Evolutionary conservation across 2,113 vertebrate genomes (phyloP).

Genomic region (Dunckerocampus dactyliophorus): DNA sequence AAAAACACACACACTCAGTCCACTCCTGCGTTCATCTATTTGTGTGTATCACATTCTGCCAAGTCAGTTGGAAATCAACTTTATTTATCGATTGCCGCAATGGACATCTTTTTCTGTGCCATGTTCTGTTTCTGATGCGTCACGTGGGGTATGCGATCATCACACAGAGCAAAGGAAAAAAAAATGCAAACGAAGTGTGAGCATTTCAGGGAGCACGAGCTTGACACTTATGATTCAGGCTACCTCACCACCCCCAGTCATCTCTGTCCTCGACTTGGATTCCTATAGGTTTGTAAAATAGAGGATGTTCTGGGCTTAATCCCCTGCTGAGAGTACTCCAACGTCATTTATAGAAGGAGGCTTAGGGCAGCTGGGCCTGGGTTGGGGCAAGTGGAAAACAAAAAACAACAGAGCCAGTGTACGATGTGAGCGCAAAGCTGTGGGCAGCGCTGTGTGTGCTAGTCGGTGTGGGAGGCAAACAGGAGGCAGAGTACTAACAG

Average conservation of each 20-base stretch:
- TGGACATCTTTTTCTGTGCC: constrained; percentile 12
- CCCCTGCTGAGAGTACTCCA: constrained; percentile 51
- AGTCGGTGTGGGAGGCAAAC: constrained; percentile 47
- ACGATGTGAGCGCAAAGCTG: constrained; percentile 35
- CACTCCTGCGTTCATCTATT: constrained; percentile 9
- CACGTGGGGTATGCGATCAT: constrained; percentile 26
- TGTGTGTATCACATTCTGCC: constrained; percentile 9
- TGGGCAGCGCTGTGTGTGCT: constrained; percentile 50
- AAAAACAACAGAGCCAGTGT: constrained; percentile 53
- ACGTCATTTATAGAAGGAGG: constrained; percentile 56
- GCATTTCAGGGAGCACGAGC: too few relatives aligned
- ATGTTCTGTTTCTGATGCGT: constrained; percentile 34
- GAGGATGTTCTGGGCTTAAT: constrained; percentile 61
- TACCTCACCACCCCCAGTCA: constrained; percentile 3
- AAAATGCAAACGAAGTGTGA: constrained; percentile 3
- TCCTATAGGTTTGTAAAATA: constrained; percentile 54
- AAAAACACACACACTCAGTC: constrained; percentile 4
- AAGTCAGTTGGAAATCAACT: constrained; percentile 33
- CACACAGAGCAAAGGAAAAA: constrained; percentile 13
- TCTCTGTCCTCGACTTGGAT: constrained; percentile 41
- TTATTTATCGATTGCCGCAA: constrained; percentile 39
- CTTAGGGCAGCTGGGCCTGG: constrained; percentile 26
- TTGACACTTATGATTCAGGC: not conserved
- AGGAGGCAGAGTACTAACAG: constrained; percentile 59
- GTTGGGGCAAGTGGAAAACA: constrained; percentile 17